phyloP scores from a whole-genome alignment of 1,140 invertebrate genomes.

The Notospermus geniculatus region DNA sequence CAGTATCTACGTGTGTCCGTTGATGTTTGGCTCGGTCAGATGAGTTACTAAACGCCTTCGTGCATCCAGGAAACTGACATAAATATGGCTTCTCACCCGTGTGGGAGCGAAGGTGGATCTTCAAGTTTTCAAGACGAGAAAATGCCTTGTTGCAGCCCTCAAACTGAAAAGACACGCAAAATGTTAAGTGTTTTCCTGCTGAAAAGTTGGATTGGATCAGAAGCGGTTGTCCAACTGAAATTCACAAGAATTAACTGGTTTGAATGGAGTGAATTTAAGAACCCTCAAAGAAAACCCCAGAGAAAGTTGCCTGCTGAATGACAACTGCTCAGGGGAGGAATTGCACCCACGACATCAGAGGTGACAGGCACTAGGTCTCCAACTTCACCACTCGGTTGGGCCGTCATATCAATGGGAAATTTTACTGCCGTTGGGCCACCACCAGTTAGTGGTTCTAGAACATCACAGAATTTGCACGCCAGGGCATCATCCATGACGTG shows the following conservation, averaged over 20 bases:
- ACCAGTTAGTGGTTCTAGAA: no score
- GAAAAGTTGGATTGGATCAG: neutral
- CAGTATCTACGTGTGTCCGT: slow-evolving; percentile 92
- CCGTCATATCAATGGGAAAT: neutral
- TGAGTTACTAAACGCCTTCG: slow-evolving; percentile 94
- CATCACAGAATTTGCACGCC: no score
- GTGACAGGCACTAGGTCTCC: no score
- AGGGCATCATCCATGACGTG: no score
- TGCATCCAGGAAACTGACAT: slow-evolving; percentile 74
- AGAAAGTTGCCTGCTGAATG: no score
- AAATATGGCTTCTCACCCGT: slow-evolving; percentile 67
- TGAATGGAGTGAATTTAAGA: neutral
- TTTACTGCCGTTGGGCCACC: no score
- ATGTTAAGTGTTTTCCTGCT: neutral
- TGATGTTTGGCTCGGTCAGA: slow-evolving; percentile 96
- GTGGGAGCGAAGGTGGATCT: slow-evolving; percentile 91
- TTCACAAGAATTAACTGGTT: neutral
- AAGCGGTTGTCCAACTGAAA: neutral
- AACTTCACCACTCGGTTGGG: no score
- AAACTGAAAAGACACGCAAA: slow-evolving; percentile 66
- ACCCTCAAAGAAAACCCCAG: slow-evolving; percentile 14
- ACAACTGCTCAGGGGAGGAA: no score
- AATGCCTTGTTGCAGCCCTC: slow-evolving; percentile 87
- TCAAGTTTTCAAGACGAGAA: slow-evolving; percentile 90
- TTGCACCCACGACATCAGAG: slow-evolving; percentile 5